Evolutionary conservation across 2,113 vertebrate genomes (phyloP), one percentile per base, ranked within the genome.

Genomic region (Gallinago media): DNA sequence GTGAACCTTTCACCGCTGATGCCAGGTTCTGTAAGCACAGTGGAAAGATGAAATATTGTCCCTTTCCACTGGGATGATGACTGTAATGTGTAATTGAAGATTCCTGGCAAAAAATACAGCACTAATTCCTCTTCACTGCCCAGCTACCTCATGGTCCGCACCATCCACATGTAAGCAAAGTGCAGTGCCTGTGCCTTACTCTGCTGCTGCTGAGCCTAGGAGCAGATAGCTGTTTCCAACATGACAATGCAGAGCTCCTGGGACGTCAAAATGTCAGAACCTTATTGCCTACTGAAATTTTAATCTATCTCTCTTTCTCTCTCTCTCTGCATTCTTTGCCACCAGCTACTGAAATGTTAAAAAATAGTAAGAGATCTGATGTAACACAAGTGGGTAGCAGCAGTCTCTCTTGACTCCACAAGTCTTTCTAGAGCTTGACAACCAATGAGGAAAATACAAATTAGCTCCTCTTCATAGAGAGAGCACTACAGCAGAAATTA

Each of bases 311-410:
- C 66, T 78, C 63, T 54, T 40, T 86, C 47, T 38, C 34, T 68
- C 34, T 68, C 44, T 68, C 44, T 61, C 67, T 47, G 26, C 62
- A 58, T 61, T 61, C 66, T 68, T 91, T 91, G 70, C 70, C 84
- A 94, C 29, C 20, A 83, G 40, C 70, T 58, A 47, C 42, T 80
- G 46, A 59, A 52, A 89, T 49, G 81, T 72, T 93, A 89, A 96
- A 96, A 92, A 96, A 91, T n/a, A 95, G 84, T 46, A 81, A 8
- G 52, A 95, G 80, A 85, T 89, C 40, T 93, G 94, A 91, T 91
- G 81, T 38, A 89, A 94, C 54, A 18, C 44, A 94, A 96, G 89
- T 89, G 84, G 93, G 89, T 89, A 95, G 93, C 84, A 93, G 89
- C 77, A 91, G 49, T 92, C 78, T 96, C 72, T 95, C 84, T 66